Conservation (phyloP, 2,797 vertebrate genomes). For the Sebastes hopkinsi region DNA sequence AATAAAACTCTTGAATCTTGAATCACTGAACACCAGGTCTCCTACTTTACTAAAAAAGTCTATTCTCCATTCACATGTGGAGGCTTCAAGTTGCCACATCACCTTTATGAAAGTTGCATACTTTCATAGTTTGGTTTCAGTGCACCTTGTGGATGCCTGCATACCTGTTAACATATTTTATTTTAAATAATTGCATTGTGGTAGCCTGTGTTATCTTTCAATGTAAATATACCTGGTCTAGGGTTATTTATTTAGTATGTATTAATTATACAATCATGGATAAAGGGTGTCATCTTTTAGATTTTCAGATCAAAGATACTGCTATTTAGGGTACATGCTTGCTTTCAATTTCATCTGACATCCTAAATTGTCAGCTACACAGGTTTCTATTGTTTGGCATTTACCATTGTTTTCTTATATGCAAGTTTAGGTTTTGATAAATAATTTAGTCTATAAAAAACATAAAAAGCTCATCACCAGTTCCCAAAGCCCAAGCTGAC, state of each 20-base stretch:
- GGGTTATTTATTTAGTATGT: not conserved
- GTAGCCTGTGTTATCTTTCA: not conserved
- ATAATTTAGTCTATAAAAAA: not conserved
- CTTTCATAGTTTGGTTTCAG: not conserved
- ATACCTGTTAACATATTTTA: accelerated
- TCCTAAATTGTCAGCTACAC: not conserved
- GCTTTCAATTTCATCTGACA: not conserved
- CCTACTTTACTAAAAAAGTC: not conserved
- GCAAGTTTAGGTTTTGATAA: not conserved
- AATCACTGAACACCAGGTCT: not conserved
- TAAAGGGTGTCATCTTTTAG: accelerated
- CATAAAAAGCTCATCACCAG: not conserved
- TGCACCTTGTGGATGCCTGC: accelerated
- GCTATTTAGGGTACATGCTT: not conserved
- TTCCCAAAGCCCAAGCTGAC: not conserved
- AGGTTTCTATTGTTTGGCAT: not conserved
- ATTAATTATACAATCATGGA: not conserved
- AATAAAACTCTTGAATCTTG: too few relatives aligned
- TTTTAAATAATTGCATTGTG: not conserved
- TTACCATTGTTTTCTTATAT: not conserved
- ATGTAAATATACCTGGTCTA: accelerated
- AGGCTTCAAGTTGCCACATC: not conserved
- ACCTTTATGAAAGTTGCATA: not conserved
- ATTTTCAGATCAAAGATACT: accelerated
- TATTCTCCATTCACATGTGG: not conserved